phyloP scores from a whole-genome alignment of 1,140 invertebrate genomes.

The Cyphomyrmex costatus region DNA sequence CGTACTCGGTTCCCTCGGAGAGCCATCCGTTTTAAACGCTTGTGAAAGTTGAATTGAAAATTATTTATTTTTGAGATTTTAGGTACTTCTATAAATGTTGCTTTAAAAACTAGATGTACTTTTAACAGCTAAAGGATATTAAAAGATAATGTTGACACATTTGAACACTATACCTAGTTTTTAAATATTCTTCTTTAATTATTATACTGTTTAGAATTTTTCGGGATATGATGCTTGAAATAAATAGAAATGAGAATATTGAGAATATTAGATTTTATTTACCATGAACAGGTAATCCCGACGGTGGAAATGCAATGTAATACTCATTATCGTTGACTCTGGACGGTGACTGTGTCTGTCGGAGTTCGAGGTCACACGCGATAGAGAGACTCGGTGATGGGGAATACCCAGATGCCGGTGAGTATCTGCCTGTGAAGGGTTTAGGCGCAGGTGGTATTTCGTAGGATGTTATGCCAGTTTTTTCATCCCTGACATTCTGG shows the following conservation, averaged over 20 bases:
- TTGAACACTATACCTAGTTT: background rate
- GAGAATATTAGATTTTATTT: conserved; percentile 34
- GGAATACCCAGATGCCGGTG: conserved; percentile 75
- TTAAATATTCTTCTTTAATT: background rate
- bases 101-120: background rate
- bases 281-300: conserved; percentile 86
- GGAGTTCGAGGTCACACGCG: conserved; percentile 78
- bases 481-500: conserved; percentile 81
- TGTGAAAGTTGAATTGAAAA: conserved; percentile 26
- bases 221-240: background rate
- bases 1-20: conserved; percentile 79
- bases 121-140: background rate
- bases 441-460: conserved; percentile 86
- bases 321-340: conserved; percentile 80
- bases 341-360: conserved; percentile 67
- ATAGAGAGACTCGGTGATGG: conserved; percentile 73
- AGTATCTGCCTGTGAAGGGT: conserved; percentile 80
- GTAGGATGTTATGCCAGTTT: conserved; percentile 81
- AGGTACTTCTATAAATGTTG: background rate
- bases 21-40: conserved; percentile 81
- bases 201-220: background rate
- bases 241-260: background rate
- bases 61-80: conserved; percentile 30
- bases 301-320: conserved; percentile 87
- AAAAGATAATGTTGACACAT: background rate